Conservation (phyloP, 2,888 invertebrate species). For the Perdita meconis region DNA sequence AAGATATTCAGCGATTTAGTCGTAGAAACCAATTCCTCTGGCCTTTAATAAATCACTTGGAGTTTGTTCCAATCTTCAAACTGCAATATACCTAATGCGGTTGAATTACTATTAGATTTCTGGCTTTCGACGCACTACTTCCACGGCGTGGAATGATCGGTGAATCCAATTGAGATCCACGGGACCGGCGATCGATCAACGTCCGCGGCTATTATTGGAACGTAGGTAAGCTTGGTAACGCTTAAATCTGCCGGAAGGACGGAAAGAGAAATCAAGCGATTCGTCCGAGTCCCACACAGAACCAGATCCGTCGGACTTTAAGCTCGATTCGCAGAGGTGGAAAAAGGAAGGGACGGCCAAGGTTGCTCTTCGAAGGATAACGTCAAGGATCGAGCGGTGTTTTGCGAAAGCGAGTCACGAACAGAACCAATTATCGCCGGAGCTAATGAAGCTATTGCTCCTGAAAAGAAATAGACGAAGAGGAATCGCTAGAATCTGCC, state of each 20-base stretch:
- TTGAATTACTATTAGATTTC: constrained; percentile 4
- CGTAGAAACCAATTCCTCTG: constrained; percentile 19
- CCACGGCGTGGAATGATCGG: background rate
- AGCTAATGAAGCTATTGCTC: constrained; percentile 66
- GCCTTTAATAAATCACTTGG: constrained; percentile 17
- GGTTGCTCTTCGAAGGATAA: constrained; percentile 49
- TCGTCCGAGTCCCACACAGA: constrained; percentile 6
- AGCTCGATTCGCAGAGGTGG: background rate
- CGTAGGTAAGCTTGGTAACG: background rate
- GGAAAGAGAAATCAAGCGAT: constrained; percentile 27
- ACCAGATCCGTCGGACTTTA: constrained; percentile 16
- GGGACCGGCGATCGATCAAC: constrained; percentile 26
- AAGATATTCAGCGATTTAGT: constrained; percentile 1
- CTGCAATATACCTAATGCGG: too few relatives aligned
- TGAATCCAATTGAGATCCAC: constrained; percentile 1
- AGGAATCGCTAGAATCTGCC: constrained; percentile 49
- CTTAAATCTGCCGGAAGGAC: constrained; percentile 12
- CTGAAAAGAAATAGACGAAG: constrained; percentile 46
- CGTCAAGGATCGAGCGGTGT: constrained; percentile 39
- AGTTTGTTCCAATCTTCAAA: too few relatives aligned
- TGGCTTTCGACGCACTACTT: background rate
- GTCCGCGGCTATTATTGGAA: constrained; percentile 23
- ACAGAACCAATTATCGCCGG: constrained; percentile 66
- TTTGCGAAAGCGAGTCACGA: constrained; percentile 67
- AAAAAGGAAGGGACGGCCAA: background rate